Percentiles rank a stretch among this genome's conserved stretches.
Evolutionary conservation across 2,113 vertebrate genomes (phyloP).

Genomic region (Corydoras maculifer): DNA sequence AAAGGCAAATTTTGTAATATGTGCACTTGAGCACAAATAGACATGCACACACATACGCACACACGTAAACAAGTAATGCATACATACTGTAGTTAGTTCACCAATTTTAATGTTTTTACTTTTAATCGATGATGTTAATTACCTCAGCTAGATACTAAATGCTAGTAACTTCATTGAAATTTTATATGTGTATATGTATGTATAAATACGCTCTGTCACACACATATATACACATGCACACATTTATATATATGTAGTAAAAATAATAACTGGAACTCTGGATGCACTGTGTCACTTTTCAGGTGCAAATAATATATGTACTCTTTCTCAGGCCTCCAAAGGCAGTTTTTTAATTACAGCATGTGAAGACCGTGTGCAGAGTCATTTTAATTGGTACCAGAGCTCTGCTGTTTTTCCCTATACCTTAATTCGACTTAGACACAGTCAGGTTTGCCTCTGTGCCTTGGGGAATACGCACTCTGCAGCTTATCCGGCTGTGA

Average conservation of each 20-base stretch:
- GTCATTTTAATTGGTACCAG: constrained; percentile 56
- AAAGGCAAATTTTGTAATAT: neutral
- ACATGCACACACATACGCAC: constrained; percentile 16
- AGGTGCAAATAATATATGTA: constrained; percentile 38
- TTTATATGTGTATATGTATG: too few relatives aligned
- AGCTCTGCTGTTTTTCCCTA: constrained; percentile 51
- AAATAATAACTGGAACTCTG: neutral
- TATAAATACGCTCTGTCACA: too few relatives aligned
- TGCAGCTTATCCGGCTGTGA: constrained; percentile 44
- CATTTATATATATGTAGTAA: too few relatives aligned
- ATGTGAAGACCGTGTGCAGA: constrained; percentile 57
- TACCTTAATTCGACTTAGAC: constrained; percentile 52
- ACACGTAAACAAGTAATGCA: neutral
- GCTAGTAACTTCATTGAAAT: too few relatives aligned
- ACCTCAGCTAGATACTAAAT: constrained; percentile 28
- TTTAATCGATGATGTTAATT: constrained; percentile 12
- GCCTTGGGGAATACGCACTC: constrained; percentile 25
- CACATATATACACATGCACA: too few relatives aligned
- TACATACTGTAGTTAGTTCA: neutral
- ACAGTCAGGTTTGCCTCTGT: constrained; percentile 42
- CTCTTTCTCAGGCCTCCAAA: constrained; percentile 52
- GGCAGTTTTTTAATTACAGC: constrained; percentile 59
- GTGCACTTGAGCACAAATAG: neutral
- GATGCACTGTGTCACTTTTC: constrained; percentile 2
- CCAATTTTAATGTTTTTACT: neutral